These are phyloP conservation scores for Lanius ludovicianus DNA, from an alignment of 2,113 vertebrate genomes.

Conservation along the genomic window DNA sequence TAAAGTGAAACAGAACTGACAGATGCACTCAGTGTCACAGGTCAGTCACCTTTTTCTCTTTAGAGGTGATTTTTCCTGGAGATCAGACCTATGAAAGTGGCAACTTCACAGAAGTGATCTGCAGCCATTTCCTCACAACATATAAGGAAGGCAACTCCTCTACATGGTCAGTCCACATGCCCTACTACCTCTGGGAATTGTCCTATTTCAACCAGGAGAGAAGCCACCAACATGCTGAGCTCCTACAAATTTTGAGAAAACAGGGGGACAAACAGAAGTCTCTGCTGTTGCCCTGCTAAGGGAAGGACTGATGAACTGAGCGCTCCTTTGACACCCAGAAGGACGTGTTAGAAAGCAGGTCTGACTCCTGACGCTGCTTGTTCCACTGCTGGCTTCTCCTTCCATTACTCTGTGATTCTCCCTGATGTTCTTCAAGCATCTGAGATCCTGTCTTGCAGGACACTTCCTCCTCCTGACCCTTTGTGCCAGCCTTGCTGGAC, in stretches of 20 bases:
- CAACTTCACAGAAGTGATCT: background rate
- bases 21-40: background rate
- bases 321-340: background rate
- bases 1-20: constrained; percentile 19
- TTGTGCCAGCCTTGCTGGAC: background rate
- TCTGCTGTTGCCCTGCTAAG: background rate
- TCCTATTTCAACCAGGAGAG: background rate
- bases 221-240: background rate
- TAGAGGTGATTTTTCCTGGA: background rate
- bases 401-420: background rate
- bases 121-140: background rate
- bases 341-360: background rate
- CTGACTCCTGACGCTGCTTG: background rate
- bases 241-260: background rate
- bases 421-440: background rate
- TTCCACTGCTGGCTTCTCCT: background rate
- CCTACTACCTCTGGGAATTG: background rate
- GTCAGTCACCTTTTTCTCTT: background rate
- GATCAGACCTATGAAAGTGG: background rate
- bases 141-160: background rate
- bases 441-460: background rate
- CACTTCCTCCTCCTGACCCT: background rate
- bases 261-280: background rate
- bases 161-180: fast-evolving
- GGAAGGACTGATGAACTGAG: background rate